Evolutionary conservation across 2,888 invertebrate species (phyloP).

Genomic region (Spisula subtruncata): DNA sequence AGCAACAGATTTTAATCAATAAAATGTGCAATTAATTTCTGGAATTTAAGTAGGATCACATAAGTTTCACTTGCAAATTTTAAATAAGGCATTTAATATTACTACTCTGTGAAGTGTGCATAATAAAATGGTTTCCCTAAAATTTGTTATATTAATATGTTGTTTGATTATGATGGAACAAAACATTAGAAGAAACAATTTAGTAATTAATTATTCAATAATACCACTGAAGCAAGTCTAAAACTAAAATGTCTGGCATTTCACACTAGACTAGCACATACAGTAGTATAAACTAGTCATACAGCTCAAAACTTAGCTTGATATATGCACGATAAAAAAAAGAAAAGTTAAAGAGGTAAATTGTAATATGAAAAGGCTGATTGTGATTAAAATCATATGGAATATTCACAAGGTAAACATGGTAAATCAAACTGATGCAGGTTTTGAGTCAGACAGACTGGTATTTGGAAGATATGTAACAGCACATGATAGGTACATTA

Average conservation of each 20-base stretch:
- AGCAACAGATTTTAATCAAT: neutral
- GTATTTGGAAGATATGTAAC: neutral
- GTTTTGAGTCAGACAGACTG: slow-evolving; percentile 7
- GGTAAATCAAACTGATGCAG: neutral
- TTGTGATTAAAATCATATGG: neutral
- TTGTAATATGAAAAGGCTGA: neutral
- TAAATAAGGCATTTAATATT: no score
- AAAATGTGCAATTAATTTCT: neutral
- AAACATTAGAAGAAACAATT: no score
- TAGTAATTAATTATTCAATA: neutral
- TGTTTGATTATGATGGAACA: no score
- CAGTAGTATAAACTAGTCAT: no score
- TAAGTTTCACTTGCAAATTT: no score
- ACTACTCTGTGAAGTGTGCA: no score
- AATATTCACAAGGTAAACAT: neutral
- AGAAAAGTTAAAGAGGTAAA: neutral
- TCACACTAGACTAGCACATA: slow-evolving; percentile 3
- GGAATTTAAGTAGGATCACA: neutral
- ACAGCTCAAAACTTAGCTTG: neutral
- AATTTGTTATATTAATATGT: no score
- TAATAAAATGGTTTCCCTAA: no score
- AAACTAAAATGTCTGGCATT: slow-evolving; percentile 13
- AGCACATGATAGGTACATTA: slow-evolving; percentile 13
- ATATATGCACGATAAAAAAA: no score
- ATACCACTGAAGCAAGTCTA: slow-evolving; percentile 18